A percentile compares a stretch with the other conserved stretches of the same genome.
These are phyloP conservation scores for Pachyseris speciosa DNA, from an alignment of 64 coral and sea anemone genomes.

Conservation along the genomic window DNA sequence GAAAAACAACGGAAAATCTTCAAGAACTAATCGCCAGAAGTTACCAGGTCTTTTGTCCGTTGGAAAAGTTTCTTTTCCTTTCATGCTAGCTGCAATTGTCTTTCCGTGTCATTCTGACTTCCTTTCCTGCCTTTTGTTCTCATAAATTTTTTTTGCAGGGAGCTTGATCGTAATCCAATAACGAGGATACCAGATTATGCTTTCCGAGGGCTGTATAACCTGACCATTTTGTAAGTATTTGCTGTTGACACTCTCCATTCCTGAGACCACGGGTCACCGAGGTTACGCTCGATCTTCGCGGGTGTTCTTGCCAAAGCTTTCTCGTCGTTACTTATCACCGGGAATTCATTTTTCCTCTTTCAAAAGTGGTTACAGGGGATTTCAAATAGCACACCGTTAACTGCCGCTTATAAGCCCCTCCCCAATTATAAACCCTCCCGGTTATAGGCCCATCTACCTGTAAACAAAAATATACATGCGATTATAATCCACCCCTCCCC, in stretches of 20 bases:
- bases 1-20: no score
- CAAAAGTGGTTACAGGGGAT: background rate
- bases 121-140: background rate
- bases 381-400: background rate
- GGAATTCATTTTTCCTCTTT: background rate
- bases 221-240: slow-evolving; percentile 22
- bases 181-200: slow-evolving; percentile 35
- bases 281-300: background rate
- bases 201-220: slow-evolving; percentile 29
- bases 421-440: no score
- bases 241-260: background rate
- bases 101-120: background rate
- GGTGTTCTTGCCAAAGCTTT: background rate
- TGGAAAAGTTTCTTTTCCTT: background rate
- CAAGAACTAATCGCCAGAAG: no score
- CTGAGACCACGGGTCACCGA: background rate
- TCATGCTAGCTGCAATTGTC: no score
- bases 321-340: background rate
- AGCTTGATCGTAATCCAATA: slow-evolving; percentile 54
- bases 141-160: slow-evolving; percentile 19
- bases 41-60: no score
- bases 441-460: no score
- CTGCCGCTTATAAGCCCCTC: no score
- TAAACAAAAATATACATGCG: no score
- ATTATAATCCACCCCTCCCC: no score